These are phyloP conservation scores for Candoia aspera DNA, from an alignment of 2,113 vertebrate species.

Conservation along the genomic window DNA sequence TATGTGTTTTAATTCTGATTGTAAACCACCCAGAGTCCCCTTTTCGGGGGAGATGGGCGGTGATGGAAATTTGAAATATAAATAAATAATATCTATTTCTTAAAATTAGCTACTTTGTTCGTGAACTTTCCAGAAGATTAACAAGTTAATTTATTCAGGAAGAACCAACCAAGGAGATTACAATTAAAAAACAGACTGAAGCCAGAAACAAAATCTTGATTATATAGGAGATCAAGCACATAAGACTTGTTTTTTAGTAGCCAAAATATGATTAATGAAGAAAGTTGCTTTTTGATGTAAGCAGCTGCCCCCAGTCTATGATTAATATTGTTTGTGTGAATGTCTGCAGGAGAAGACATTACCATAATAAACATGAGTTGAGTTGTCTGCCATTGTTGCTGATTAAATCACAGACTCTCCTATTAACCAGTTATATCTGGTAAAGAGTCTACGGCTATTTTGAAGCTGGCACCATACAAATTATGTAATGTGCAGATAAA, in stretches of 20 bases:
- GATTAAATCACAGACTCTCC: neutral
- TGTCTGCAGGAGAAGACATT: neutral
- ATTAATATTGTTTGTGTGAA: neutral
- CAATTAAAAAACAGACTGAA: neutral
- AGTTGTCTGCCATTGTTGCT: neutral
- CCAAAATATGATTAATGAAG: accelerated
- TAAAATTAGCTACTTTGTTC: neutral
- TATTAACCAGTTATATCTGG: neutral
- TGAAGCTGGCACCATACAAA: neutral
- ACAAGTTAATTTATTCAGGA: neutral
- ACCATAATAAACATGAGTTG: neutral
- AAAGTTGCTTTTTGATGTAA: neutral
- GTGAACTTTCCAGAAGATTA: neutral
- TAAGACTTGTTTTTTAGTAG: neutral
- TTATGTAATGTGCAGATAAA: neutral
- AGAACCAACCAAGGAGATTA: neutral
- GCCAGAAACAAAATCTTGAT: neutral
- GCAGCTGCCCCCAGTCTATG: neutral
- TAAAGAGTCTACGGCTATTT: neutral
- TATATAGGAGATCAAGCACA: neutral
- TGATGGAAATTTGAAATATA: no score
- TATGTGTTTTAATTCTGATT: no score
- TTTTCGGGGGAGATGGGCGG: no score
- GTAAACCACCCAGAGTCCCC: no score
- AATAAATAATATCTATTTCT: neutral